These are phyloP conservation scores for Lepeophtheirus nordmannii DNA, from an alignment of 2,888 invertebrate genomes.

Conservation along the genomic window DNA sequence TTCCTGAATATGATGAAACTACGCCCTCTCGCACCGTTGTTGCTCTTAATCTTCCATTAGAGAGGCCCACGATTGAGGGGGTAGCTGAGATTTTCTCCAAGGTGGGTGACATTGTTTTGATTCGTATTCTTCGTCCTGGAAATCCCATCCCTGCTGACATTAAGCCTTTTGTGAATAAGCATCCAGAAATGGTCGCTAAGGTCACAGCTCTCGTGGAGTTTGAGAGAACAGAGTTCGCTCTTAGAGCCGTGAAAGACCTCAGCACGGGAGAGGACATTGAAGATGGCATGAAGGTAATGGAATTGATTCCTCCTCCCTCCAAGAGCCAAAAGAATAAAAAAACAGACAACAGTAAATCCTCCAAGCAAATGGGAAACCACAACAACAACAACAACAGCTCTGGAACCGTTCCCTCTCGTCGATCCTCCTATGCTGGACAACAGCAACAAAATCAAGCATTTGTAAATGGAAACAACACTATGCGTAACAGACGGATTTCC, in stretches of 20 bases:
- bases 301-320: slow-evolving; percentile 30
- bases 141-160: slow-evolving; percentile 80
- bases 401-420: slow-evolving; percentile 5
- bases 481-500: slow-evolving; percentile 6
- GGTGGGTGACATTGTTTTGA: slow-evolving; percentile 76
- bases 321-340: slow-evolving; percentile 31
- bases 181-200: slow-evolving; percentile 69
- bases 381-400: neutral
- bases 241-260: slow-evolving; percentile 51
- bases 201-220: slow-evolving; percentile 75
- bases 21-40: slow-evolving; percentile 80
- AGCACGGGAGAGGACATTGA: slow-evolving; percentile 32
- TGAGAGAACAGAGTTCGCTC: slow-evolving; percentile 66
- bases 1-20: slow-evolving; percentile 80
- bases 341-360: slow-evolving; percentile 29
- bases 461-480: neutral
- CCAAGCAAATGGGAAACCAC: slow-evolving; percentile 27
- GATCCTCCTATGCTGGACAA: slow-evolving; percentile 17
- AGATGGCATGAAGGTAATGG: slow-evolving; percentile 34
- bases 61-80: slow-evolving; percentile 68
- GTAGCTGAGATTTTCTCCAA: slow-evolving; percentile 76
- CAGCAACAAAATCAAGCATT: neutral
- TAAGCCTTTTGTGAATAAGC: slow-evolving; percentile 72
- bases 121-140: slow-evolving; percentile 71
- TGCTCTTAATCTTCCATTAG: slow-evolving; percentile 65